Base-by-base conservation (phyloP, 2,888 invertebrate species). In the Tipula vernalis region DNA sequence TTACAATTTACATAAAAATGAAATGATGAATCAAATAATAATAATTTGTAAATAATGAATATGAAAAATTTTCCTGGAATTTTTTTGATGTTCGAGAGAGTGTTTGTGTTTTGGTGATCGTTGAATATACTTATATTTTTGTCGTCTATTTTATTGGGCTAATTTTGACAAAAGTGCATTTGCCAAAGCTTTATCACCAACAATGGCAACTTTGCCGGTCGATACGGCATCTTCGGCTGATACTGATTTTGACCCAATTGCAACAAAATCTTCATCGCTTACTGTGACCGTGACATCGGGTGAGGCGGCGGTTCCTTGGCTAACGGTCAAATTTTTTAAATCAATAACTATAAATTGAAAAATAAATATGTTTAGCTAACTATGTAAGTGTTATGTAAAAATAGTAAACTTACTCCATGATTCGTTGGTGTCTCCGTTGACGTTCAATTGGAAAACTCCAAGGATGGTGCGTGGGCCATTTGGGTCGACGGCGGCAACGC, bases 371-470 rank as follows among this genome's bases (percentile, higher is more conserved):
- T 39, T 47, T 42, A 87, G 42, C 18, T 3, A 39, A 39, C 39
- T 18, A 13, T 47, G 5, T 85, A 36, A 10, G 44, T 12, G 10
- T 15, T 57, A 83, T 10, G 39, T 41, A 83, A 83, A 86, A 44
- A 83, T 36, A 18, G 36, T 12, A 42, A n/a, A 85, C 44, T 39
- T 85, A 86, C 87, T 83, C 71, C 39, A 86, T 44, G 83, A 51
- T 12, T 86, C 6, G 28, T 28, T 39, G 39, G 44, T 86, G 18
- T 87, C 87, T 71, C 83, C 87, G 0, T 85, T 86, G 13, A 87
- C 86, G 41, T 86, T 87, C 28, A 87, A 84, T 87, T 87, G 87
- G 39, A 87, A 87, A 18, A 87, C 87, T 71, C 87, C 87, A 15
- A 86, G 86, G n/a, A 87, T 86, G 87, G 87, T 87, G 5, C 87